phyloP scores from a whole-genome alignment of 2,888 invertebrate genomes.

The Xanthia togata region DNA sequence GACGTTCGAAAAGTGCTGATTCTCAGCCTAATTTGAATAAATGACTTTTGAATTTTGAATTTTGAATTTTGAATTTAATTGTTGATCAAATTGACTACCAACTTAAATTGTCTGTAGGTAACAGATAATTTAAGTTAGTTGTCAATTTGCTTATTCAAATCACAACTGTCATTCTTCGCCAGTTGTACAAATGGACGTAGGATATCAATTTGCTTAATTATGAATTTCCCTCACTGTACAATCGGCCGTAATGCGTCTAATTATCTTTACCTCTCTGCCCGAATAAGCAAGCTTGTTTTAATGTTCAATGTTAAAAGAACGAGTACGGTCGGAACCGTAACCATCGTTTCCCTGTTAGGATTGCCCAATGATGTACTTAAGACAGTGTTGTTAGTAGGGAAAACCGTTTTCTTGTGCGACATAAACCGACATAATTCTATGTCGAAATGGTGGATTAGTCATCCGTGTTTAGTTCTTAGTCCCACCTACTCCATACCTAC shows the following conservation, averaged over 20 bases:
- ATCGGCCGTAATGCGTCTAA: constrained; percentile 3
- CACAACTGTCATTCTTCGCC: background rate
- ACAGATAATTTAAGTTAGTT: too few species aligned
- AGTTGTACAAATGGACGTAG: background rate
- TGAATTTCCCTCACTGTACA: background rate
- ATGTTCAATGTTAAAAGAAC: constrained; percentile 33
- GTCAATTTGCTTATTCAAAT: background rate
- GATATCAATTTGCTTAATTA: background rate
- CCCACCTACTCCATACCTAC: too few species aligned
- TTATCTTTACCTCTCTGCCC: background rate
- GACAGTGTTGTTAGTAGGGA: constrained; percentile 37
- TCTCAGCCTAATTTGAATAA: too few species aligned
- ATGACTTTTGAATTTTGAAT: too few species aligned
- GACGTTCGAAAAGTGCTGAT: too few species aligned
- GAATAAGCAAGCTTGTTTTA: constrained; percentile 35
- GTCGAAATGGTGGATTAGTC: constrained; percentile 42
- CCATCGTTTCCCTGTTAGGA: constrained; percentile 40
- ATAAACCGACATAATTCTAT: constrained; percentile 39
- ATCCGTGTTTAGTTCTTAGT: constrained; percentile 27
- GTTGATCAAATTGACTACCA: background rate
- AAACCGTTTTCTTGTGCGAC: constrained; percentile 54
- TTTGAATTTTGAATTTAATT: too few species aligned
- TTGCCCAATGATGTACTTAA: constrained; percentile 53
- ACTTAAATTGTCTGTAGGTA: background rate
- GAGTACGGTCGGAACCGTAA: constrained; percentile 18